Percentiles rank a stretch among this genome's conserved stretches.
Evolutionary conservation across 37 sponge, comb jelly and placozoan genomes (phyloP).

Genomic region (Crambe crambe): DNA sequence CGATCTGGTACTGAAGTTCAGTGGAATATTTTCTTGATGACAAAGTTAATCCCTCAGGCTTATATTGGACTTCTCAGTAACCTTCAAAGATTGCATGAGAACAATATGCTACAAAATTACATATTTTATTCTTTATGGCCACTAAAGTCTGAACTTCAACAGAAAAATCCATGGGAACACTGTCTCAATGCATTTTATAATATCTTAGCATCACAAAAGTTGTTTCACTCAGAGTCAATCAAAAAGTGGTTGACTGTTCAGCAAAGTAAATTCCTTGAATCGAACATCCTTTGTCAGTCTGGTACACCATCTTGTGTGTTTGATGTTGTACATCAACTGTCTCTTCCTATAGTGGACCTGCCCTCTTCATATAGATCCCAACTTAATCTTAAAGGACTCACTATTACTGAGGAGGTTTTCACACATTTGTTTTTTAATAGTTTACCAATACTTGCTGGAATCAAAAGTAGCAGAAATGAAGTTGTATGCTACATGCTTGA

Average conservation of each 20-base stretch:
- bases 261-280: constrained; percentile 25
- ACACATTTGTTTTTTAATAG: constrained; percentile 3
- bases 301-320: background rate
- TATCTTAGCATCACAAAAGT: background rate
- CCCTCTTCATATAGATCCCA: constrained; percentile 8
- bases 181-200: constrained; percentile 5
- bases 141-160: constrained; percentile 2
- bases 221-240: constrained; percentile 29
- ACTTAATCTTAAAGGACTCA: background rate
- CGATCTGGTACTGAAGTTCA: constrained; percentile 7
- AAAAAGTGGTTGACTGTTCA: constrained; percentile 16
- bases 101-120: constrained; percentile 7
- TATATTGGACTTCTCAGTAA: constrained; percentile 27
- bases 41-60: constrained; percentile 34
- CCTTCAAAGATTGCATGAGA: background rate
- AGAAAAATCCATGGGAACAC: constrained; percentile 33
- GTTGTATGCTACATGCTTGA: constrained; percentile 14
- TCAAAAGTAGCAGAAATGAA: constrained; percentile 11
- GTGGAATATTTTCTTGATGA: constrained; percentile 53
- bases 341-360: constrained; percentile 42
- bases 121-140: constrained; percentile 43
- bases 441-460: background rate
- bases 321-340: constrained; percentile 2
- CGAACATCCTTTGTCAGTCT: constrained; percentile 17
- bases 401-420: constrained; percentile 4